Evolutionary conservation across 2,797 vertebrate species (phyloP).

Genomic region (Micromesistius poutassou): DNA sequence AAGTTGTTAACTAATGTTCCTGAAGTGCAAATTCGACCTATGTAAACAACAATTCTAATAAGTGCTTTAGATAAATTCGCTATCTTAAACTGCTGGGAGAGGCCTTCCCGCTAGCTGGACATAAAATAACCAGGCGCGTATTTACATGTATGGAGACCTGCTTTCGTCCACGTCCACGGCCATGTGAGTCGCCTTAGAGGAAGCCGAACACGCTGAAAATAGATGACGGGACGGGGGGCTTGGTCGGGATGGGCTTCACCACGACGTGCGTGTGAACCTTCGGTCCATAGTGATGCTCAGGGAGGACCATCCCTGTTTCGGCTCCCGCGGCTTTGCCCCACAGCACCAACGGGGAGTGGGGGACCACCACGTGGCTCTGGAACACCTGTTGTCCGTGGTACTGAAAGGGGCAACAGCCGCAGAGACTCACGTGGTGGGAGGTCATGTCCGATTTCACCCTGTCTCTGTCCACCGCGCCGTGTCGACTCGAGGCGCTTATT

Average conservation of each 20-base stretch:
- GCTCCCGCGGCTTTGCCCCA: slow-evolving; percentile 76
- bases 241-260: slow-evolving; percentile 96
- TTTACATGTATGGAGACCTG: not conserved
- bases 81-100: slow-evolving; percentile 29
- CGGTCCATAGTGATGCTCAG: slow-evolving; percentile 64
- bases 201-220: slow-evolving; percentile 94
- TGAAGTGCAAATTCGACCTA: slow-evolving; percentile 61
- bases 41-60: slow-evolving; percentile 49
- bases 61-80: slow-evolving; percentile 58
- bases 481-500: slow-evolving; percentile 42
- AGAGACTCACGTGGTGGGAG: slow-evolving; percentile 71
- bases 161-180: not conserved
- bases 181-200: slow-evolving; percentile 71
- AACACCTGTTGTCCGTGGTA: slow-evolving; percentile 84
- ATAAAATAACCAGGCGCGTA: not conserved
- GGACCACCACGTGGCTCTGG: slow-evolving; percentile 73
- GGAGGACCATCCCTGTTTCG: slow-evolving; percentile 63
- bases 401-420: slow-evolving; percentile 88
- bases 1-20: not conserved
- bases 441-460: slow-evolving; percentile 67
- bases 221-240: slow-evolving; percentile 80
- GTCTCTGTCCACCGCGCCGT: slow-evolving; percentile 70
- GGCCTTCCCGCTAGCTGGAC: slow-evolving; percentile 3
- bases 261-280: slow-evolving; percentile 87
- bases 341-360: slow-evolving; percentile 74